Conservation (phyloP, 2,113 vertebrate species). For the Eubucco bourcierii region DNA sequence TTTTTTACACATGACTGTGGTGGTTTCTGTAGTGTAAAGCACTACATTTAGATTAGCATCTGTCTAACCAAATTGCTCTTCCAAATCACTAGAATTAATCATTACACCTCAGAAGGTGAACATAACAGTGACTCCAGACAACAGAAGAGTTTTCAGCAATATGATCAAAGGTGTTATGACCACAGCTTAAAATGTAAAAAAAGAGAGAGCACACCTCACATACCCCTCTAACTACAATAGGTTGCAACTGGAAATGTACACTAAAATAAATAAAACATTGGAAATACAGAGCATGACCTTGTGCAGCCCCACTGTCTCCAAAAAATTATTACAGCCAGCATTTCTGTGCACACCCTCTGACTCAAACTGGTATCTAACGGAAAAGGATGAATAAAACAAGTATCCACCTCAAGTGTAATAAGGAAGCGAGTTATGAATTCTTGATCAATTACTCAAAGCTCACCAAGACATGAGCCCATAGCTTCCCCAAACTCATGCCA, state of each 20-base stretch:
- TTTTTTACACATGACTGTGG: not conserved
- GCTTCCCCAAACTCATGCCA: not conserved
- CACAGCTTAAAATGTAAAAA: not conserved
- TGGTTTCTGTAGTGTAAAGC: not conserved
- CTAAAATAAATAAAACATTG: not conserved
- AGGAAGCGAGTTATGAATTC: constrained; percentile 4
- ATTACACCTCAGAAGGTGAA: not conserved
- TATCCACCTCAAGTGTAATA: not conserved
- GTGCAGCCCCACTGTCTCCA: not conserved
- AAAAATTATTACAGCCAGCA: not conserved
- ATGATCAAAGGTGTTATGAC: not conserved
- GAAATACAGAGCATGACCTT: not conserved
- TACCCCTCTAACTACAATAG: not conserved
- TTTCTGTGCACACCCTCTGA: constrained; percentile 22
- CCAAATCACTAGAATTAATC: not conserved
- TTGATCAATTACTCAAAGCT: not conserved
- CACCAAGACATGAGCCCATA: constrained; percentile 14
- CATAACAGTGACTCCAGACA: not conserved
- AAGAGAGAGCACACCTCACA: not conserved
- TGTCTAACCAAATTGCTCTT: not conserved
- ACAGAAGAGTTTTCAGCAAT: not conserved
- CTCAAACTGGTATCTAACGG: constrained; percentile 1
- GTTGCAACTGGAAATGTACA: not conserved
- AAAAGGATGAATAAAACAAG: constrained; percentile 5
- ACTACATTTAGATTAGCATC: not conserved